Conservation (phyloP, 2,113 vertebrate species). For the Notothenia rossii region DNA sequence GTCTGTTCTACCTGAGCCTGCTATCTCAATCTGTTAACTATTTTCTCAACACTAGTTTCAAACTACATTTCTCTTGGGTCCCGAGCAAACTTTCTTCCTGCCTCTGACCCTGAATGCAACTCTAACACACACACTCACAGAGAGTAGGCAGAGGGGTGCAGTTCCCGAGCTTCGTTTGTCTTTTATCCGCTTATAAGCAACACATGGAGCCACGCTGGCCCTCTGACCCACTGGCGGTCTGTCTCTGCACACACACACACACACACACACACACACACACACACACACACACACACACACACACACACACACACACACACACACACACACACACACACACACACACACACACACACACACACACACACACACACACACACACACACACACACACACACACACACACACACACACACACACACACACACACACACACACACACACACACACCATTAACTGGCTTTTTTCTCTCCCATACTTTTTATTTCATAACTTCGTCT, state of each 20-base stretch:
- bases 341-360: slow-evolving; percentile 23
- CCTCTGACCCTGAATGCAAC: slow-evolving; percentile 50
- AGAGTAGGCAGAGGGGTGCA: slow-evolving; percentile 68
- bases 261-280: slow-evolving; percentile 31
- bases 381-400: too few species aligned
- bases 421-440: too few species aligned
- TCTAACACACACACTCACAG: slow-evolving; percentile 15
- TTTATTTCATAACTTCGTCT: slow-evolving; percentile 35
- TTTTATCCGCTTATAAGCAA: slow-evolving; percentile 73
- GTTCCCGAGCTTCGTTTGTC: slow-evolving; percentile 42
- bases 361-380: too few species aligned
- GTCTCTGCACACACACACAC: slow-evolving; percentile 13
- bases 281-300: slow-evolving; percentile 14
- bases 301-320: slow-evolving; percentile 15
- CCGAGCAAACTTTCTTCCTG: slow-evolving; percentile 52
- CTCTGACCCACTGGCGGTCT: slow-evolving; percentile 54
- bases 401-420: background rate
- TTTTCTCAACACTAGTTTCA: slow-evolving; percentile 60
- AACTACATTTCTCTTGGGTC: slow-evolving; percentile 59
- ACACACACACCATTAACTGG: too few species aligned
- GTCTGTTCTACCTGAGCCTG: slow-evolving; percentile 56
- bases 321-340: slow-evolving; percentile 5
- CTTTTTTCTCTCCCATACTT: slow-evolving; percentile 9
- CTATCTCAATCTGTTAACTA: slow-evolving; percentile 60
- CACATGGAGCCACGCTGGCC: slow-evolving; percentile 70